Evolutionary conservation across 2,797 vertebrate genomes (phyloP), one percentile per base, ranked within the genome.

Genomic region (Ceryle rudis): DNA sequence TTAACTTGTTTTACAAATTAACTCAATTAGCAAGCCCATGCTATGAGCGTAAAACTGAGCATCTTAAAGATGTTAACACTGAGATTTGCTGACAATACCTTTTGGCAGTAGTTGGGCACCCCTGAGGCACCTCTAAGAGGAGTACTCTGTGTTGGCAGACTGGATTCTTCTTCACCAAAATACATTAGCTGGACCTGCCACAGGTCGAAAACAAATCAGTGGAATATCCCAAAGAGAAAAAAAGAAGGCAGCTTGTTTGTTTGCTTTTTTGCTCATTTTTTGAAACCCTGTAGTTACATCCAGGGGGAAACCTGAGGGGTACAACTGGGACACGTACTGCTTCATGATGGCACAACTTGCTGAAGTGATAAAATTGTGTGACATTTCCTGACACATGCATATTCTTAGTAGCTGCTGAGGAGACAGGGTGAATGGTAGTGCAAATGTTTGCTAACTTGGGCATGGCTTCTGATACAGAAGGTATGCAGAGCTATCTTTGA

Each of bases 351-450:
- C 52, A 42, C 21, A 61, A 61, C 60, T 85, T 81, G 74, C 67
- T 92, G 88, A 95, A 92, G 57, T 0, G 83, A 93, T 81, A 83
- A 95, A 94, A 89, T 78, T 78, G 57, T 20, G 2, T 69, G 74
- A 90, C 0, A 29, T 80, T 92, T 89, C 67, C 81, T 78, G 74
- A 85, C 88, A 97, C 88, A 58, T 57, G 37, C 61, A 64, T 96
- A 97, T 95, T 90, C 91, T 96, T 96, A 93, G 96, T 66, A 94
- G 81, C 93, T 95, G 91, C 49, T 95, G 91, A 67, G 85, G 93
- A 94, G 94, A 83, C 73, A 71, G 74, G 49, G 80, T 74, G 90
- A 97, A 86, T 61, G 88, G 57, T 82, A 87, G 93, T 71, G 83
- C 81, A 94, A 92, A 92, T 71, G 64, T 95, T 96, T 97, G 83